Conservation (phyloP, 2,888 invertebrate species). For the Cyrtodaria siliqua region DNA sequence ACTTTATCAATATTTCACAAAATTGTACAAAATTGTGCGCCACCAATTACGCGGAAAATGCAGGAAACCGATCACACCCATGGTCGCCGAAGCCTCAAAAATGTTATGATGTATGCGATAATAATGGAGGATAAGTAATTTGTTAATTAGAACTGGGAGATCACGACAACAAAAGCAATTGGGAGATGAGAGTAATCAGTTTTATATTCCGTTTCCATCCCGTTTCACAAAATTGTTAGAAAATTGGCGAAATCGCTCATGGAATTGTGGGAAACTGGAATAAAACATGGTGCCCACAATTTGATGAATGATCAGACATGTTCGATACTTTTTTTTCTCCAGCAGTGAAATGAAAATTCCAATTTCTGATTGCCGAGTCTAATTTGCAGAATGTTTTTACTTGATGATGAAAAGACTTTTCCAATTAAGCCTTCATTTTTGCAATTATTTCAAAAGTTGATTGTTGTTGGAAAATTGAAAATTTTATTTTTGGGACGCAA, state of each 20-base stretch:
- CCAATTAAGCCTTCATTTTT: conserved; percentile 61
- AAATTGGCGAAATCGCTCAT: conserved; percentile 51
- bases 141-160: conserved; percentile 53
- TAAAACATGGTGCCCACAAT: neutral
- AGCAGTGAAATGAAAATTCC: conserved; percentile 30
- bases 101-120: conserved; percentile 59
- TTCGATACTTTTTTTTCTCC: conserved; percentile 41
- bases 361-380: conserved; percentile 52
- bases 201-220: conserved; percentile 40
- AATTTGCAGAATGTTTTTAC: conserved; percentile 49
- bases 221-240: conserved; percentile 56
- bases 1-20: conserved; percentile 64
- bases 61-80: conserved; percentile 48
- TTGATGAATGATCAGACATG: conserved; percentile 43
- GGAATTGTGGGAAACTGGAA: conserved; percentile 25
- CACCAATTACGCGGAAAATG: conserved; percentile 49
- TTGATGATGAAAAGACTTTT: conserved; percentile 52
- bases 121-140: conserved; percentile 63
- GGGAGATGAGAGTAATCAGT: conserved; percentile 43
- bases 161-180: conserved; percentile 47
- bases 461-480: conserved; percentile 60
- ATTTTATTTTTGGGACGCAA: conserved; percentile 58
- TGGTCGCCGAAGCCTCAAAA: conserved; percentile 45
- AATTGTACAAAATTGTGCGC: conserved; percentile 54
- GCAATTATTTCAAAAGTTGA: conserved; percentile 62